These are phyloP conservation scores for Stenodema calcarata DNA, from an alignment of 2,888 invertebrate genomes.

Conservation along the genomic window DNA sequence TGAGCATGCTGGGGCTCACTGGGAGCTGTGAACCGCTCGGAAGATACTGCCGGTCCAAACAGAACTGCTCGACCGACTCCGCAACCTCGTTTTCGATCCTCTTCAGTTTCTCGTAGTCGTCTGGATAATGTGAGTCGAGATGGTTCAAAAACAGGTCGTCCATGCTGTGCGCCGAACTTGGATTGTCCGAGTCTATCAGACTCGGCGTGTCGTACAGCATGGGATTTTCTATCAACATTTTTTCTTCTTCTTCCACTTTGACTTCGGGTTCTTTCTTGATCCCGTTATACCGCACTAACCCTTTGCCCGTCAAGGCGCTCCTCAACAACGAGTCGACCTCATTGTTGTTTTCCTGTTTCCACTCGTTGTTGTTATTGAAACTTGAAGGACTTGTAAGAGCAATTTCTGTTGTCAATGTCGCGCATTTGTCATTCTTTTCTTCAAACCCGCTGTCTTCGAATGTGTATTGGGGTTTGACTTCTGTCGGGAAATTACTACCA, in stretches of 20 bases:
- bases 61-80: conserved; percentile 70
- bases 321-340: conserved; percentile 74
- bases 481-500: conserved; percentile 49
- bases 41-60: conserved; percentile 63
- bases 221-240: conserved; percentile 50
- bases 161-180: conserved; percentile 69
- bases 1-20: conserved; percentile 64
- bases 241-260: conserved; percentile 57
- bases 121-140: conserved; percentile 72
- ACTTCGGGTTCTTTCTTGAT: conserved; percentile 55
- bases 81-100: conserved; percentile 83
- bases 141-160: conserved; percentile 75
- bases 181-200: conserved; percentile 64
- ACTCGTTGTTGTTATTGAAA: conserved; percentile 70
- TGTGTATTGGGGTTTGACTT: conserved; percentile 54
- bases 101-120: conserved; percentile 84
- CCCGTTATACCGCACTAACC: conserved; percentile 55
- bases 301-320: conserved; percentile 84
- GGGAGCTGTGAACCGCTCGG: conserved; percentile 65
- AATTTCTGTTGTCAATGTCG: conserved; percentile 62
- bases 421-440: conserved; percentile 60
- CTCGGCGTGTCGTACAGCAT: conserved; percentile 60
- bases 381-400: conserved; percentile 61
- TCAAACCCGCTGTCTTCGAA: conserved; percentile 82
- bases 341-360: conserved; percentile 61